Percentiles rank a stretch among this genome's conserved stretches.
phyloP scores from a whole-genome alignment of 2,888 invertebrate genomes.

The Melanostoma scalare region DNA sequence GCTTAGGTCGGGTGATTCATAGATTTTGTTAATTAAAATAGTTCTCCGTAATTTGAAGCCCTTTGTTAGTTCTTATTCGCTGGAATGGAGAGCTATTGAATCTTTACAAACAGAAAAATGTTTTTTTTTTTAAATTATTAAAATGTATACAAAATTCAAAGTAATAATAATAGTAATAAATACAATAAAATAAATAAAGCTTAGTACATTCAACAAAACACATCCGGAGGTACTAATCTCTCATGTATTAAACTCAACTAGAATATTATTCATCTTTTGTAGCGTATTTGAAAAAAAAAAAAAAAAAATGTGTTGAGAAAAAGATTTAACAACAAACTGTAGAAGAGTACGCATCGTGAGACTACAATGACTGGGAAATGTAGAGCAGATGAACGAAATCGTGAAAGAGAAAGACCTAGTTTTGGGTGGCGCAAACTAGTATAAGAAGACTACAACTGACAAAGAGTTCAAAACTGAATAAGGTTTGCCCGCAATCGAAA shows the following conservation, averaged over 20 bases:
- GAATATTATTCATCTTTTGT: no score
- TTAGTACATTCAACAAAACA: slow-evolving; percentile 53
- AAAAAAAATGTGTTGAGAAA: no score
- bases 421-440: no score
- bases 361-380: no score
- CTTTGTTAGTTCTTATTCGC: slow-evolving; percentile 33
- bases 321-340: no score
- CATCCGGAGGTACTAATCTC: background rate
- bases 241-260: background rate
- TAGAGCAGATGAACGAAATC: no score
- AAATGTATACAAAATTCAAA: slow-evolving; percentile 36
- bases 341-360: no score
- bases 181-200: slow-evolving; percentile 47
- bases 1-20: slow-evolving; percentile 1
- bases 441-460: no score
- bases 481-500: no score
- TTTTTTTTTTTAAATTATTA: slow-evolving; percentile 13
- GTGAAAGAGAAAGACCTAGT: no score
- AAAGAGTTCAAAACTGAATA: no score
- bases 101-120: slow-evolving; percentile 28
- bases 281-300: no score
- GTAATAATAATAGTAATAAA: slow-evolving; percentile 1
- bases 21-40: background rate
- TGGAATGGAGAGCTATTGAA: slow-evolving; percentile 30
- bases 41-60: slow-evolving; percentile 1